Evolutionary conservation across 2,797 vertebrate genomes (phyloP), one percentile per base, ranked within the genome.

Genomic region (Hoplostethus mediterraneus): DNA sequence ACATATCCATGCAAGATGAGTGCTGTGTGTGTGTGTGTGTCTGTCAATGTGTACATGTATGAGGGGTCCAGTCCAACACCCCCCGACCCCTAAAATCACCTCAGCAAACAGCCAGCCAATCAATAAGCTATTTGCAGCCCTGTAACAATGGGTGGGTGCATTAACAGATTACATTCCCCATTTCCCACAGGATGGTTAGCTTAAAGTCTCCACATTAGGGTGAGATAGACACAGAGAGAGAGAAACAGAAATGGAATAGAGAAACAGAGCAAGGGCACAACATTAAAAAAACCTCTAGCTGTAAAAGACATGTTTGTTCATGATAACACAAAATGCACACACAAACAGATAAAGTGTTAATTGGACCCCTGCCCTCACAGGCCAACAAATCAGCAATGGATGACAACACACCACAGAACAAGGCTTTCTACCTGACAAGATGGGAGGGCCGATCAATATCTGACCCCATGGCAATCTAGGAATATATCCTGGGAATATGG

Each of bases 131-230:
- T 91, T 90, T 92, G 77, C 88, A 85, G 71, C 77, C 62, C 38
- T 1, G 8, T 75, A 83, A 89, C 83, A 86, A 89, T 73, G 72
- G 71, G 64, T 59, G 48, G 73, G 71, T 80, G 82, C 85, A 92
- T 89, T 87, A 88, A 88, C 82, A 88, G 87, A 90, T 92, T 89
- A 90, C 74, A 78, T 67, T 79, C 53, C 84, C 78, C 79, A 80
- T 86, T 84, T 85, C 79, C 77, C 81, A 36, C 58, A 51, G 81
- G 74, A 87, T 56, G 63, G 21, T 77, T 77, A 87, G 85, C 81
- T 90, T 90, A 85, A 87, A 56, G 16, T 73, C 78, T 86, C 60
- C 82, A 88, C 82, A 82, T 89, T 77, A 82, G 72, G 56, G 60
- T 67, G 55, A 73, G 71, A 68, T 53, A 51, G 31, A 59, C 52